Conservation (phyloP, 1,140 invertebrate species). For the Piezodorus guildinii region DNA sequence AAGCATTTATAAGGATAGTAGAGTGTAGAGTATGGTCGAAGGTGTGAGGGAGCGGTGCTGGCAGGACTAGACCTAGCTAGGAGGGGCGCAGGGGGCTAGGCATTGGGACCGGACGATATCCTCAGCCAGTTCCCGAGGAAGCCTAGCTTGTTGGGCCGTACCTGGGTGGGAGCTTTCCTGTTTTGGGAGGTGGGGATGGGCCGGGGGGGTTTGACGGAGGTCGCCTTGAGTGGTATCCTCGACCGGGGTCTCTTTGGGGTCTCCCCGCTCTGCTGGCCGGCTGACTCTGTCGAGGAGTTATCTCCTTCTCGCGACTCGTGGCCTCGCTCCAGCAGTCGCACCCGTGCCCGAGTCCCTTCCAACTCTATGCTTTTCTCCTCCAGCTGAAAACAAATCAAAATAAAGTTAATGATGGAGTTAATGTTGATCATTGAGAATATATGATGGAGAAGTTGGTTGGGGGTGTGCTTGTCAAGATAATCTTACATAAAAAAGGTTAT, state of each 20-base stretch:
- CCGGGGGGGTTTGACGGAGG: neutral
- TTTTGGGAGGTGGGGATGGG: neutral
- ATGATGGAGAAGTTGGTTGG: too few species aligned
- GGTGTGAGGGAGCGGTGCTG: neutral
- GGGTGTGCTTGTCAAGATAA: too few species aligned
- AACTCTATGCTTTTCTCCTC: constrained; percentile 70
- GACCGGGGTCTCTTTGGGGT: neutral
- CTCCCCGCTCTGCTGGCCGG: neutral
- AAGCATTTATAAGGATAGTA: too few species aligned
- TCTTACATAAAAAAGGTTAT: too few species aligned
- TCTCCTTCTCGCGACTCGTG: neutral
- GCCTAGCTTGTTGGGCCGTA: constrained; percentile 6
- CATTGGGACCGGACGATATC: neutral
- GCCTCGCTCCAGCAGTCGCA: constrained; percentile 51
- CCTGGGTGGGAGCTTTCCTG: constrained; percentile 8
- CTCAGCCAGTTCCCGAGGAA: constrained; percentile 8
- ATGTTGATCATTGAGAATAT: too few species aligned
- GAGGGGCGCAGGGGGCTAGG: neutral
- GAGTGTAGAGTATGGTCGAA: too few species aligned
- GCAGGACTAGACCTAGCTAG: neutral
- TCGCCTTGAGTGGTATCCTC: constrained; percentile 17
- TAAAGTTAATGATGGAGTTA: too few species aligned
- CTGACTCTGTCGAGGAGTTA: neutral
- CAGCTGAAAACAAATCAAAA: constrained; percentile 40
- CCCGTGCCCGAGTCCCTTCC: constrained; percentile 61